Conservation (phyloP, 1,140 invertebrate genomes). For the Chrysomallon squamiferum region DNA sequence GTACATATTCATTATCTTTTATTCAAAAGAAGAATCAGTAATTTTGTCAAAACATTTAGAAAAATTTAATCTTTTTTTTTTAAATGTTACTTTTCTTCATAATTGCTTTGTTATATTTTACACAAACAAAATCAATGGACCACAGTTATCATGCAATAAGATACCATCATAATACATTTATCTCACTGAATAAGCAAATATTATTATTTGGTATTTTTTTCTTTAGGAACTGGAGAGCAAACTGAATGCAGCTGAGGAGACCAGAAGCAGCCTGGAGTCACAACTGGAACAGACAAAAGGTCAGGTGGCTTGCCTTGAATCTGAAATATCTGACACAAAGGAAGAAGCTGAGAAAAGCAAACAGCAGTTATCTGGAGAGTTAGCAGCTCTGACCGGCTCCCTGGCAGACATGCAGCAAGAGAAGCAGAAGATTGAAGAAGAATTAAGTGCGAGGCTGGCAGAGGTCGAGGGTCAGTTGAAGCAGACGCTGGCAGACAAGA, state of each 20-base stretch:
- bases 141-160: no score
- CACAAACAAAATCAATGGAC: no score
- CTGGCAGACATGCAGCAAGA: constrained; percentile 29
- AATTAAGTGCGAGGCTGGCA: constrained; percentile 23
- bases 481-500: constrained; percentile 24
- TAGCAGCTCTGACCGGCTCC: constrained; percentile 17
- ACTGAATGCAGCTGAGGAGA: constrained; percentile 43
- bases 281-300: constrained; percentile 27
- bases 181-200: no score
- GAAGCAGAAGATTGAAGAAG: constrained; percentile 31
- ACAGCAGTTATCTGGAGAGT: constrained; percentile 25
- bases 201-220: not conserved
- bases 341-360: constrained; percentile 10
- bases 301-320: constrained; percentile 6
- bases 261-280: constrained; percentile 33
- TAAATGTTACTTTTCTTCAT: no score
- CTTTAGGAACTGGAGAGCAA: constrained; percentile 55
- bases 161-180: no score
- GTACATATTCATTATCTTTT: no score
- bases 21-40: no score
- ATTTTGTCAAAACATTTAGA: no score
- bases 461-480: constrained; percentile 16
- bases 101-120: no score
- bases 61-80: no score
- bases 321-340: constrained; percentile 5